These are phyloP conservation scores for Tinea pellionella DNA, from an alignment of 2,888 invertebrate species.

Conservation along the genomic window DNA sequence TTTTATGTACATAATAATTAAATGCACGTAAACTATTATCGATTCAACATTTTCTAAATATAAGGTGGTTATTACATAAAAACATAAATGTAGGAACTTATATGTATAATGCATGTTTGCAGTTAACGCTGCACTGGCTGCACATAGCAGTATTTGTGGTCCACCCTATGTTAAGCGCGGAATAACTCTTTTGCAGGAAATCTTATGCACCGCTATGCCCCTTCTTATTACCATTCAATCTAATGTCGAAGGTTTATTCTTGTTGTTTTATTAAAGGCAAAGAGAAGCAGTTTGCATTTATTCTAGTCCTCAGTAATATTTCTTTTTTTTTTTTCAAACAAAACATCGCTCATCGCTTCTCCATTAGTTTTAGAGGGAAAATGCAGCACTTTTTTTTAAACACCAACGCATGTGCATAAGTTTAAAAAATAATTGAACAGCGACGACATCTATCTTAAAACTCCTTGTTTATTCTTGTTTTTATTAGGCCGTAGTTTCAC, in stretches of 20 bases:
- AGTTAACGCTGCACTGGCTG: background rate
- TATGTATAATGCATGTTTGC: slow-evolving; percentile 4
- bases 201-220: background rate
- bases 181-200: background rate
- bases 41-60: background rate
- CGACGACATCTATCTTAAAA: too few species aligned
- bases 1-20: background rate
- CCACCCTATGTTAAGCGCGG: background rate
- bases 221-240: background rate
- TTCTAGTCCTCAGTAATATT: too few species aligned
- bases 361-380: too few species aligned
- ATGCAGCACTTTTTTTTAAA: too few species aligned
- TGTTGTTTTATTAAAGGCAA: background rate
- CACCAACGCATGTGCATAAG: too few species aligned
- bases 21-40: background rate
- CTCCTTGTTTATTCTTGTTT: too few species aligned
- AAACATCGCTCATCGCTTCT: too few species aligned
- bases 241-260: background rate
- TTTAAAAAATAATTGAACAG: too few species aligned
- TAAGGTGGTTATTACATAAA: background rate
- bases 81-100: background rate
- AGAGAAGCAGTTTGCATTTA: too few species aligned
- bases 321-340: too few species aligned
- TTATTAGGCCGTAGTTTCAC: too few species aligned
- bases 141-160: background rate